phyloP scores from a whole-genome alignment of 2,113 vertebrate species.

The Clinocottus analis region DNA sequence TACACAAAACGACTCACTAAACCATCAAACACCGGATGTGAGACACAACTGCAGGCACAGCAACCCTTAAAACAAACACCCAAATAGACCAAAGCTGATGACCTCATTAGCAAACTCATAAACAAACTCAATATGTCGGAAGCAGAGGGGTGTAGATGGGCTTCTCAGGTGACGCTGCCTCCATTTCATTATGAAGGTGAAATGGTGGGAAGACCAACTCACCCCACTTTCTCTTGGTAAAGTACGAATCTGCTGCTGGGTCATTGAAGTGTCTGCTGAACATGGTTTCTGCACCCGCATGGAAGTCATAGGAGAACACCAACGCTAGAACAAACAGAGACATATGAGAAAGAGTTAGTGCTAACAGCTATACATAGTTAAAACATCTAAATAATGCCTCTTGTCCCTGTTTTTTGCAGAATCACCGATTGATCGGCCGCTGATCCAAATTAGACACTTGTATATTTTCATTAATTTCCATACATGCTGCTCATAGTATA shows the following conservation, averaged over 20 bases:
- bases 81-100: conserved; percentile 9
- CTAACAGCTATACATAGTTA: background rate
- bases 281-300: conserved; percentile 98
- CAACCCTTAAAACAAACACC: background rate
- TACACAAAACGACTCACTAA: background rate
- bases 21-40: background rate
- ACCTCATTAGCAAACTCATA: conserved; percentile 25
- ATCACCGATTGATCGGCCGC: too few relatives aligned
- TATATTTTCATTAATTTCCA: background rate
- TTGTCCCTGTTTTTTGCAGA: background rate
- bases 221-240: conserved; percentile 99
- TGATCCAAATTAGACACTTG: background rate
- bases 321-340: conserved; percentile 83
- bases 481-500: background rate
- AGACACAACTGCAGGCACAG: background rate
- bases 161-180: background rate
- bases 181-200: conserved; percentile 27
- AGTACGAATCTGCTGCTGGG: conserved; percentile 95
- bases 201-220: conserved; percentile 68
- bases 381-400: background rate
- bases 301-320: conserved; percentile 99
- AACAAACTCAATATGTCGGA: conserved; percentile 42
- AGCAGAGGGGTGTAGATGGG: background rate
- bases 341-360: background rate
- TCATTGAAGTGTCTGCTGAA: conserved; percentile 99